Evolutionary conservation across 2,797 vertebrate species (phyloP).

Genomic region (Halcyon leucocephala): DNA sequence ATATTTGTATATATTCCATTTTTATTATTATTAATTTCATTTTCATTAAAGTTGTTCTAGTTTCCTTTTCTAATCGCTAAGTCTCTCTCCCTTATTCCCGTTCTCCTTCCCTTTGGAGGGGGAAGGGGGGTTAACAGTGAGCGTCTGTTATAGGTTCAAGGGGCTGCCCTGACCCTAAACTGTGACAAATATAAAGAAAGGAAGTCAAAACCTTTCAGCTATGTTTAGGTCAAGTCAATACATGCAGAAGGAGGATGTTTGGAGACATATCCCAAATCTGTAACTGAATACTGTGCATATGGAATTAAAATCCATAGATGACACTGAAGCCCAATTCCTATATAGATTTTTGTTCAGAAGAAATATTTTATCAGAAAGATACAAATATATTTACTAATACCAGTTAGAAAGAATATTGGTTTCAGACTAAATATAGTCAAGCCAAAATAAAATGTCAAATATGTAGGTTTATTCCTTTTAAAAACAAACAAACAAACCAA

Average conservation of each 20-base stretch:
- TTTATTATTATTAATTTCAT: too few relatives aligned
- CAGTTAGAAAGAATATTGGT: neutral
- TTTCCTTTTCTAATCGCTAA: too few relatives aligned
- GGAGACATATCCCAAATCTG: neutral
- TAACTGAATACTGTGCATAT: neutral
- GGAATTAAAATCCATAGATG: neutral
- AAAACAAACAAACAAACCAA: too few relatives aligned
- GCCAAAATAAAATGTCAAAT: neutral
- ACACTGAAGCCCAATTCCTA: neutral
- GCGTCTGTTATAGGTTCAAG: too few relatives aligned
- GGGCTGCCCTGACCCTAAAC: too few relatives aligned
- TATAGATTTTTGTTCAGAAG: neutral
- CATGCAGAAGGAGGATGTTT: neutral
- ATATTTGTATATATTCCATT: too few relatives aligned
- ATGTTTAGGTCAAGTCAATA: neutral
- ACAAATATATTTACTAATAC: neutral
- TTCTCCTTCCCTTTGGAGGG: too few relatives aligned
- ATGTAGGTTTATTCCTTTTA: fast-evolving
- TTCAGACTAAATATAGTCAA: neutral
- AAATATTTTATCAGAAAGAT: neutral
- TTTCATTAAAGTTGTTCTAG: too few relatives aligned
- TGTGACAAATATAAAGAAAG: neutral
- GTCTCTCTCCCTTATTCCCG: too few relatives aligned
- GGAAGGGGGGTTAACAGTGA: too few relatives aligned
- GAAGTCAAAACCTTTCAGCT: neutral